phyloP scores from a whole-genome alignment of 2,113 vertebrate species.

The Leptosomus discolor region DNA sequence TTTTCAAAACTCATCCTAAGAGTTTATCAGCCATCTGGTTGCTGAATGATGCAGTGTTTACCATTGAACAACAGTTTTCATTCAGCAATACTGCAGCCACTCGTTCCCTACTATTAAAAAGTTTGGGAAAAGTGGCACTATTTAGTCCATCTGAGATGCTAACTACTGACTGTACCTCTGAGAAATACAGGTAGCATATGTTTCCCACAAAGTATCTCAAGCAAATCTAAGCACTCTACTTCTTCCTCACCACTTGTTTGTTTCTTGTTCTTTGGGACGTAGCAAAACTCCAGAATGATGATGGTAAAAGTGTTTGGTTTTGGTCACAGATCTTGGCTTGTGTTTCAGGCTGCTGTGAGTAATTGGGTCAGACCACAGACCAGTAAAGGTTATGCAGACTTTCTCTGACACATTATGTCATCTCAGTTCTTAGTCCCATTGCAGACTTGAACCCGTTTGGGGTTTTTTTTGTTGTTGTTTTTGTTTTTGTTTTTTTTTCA shows the following conservation, averaged over 20 bases:
- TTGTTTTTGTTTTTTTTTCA: background rate
- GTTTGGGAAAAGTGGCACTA: background rate
- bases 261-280: background rate
- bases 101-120: background rate
- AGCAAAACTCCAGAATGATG: background rate
- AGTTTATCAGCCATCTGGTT: background rate
- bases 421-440: background rate
- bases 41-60: background rate
- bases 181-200: background rate
- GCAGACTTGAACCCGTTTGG: background rate
- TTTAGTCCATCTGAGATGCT: background rate
- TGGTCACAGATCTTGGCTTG: background rate
- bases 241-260: background rate
- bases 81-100: background rate
- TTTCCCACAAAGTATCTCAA: background rate
- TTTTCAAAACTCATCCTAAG: slow-evolving; percentile 19
- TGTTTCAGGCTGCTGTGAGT: background rate
- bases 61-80: background rate
- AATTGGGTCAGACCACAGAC: background rate
- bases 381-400: background rate
- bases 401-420: background rate
- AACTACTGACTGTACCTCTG: background rate
- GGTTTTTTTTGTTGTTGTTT: too few relatives aligned
- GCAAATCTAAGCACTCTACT: background rate
- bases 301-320: background rate